A percentile compares a stretch with the other conserved stretches of the same genome.
These are phyloP conservation scores for Diplodus puntazzo DNA, from an alignment of 2,797 vertebrate genomes.

Conservation along the genomic window DNA sequence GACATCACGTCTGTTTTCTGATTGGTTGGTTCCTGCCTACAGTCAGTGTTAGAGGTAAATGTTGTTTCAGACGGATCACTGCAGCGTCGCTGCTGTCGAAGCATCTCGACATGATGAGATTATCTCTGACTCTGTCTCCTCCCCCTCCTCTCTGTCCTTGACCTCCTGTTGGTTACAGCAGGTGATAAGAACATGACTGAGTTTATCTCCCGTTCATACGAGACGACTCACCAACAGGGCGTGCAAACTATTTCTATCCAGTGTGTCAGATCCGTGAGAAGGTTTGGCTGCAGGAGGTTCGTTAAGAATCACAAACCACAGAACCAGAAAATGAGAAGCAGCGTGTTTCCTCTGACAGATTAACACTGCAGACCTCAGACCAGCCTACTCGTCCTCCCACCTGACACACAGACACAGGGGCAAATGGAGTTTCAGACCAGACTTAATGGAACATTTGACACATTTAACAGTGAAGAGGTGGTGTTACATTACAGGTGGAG, in stretches of 20 bases:
- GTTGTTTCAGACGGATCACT: no score
- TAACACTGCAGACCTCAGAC: background rate
- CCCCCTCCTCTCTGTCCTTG: background rate
- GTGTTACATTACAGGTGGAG: background rate
- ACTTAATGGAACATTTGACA: slow-evolving; percentile 22
- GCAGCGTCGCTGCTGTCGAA: no score
- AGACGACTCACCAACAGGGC: background rate
- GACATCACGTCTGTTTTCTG: no score
- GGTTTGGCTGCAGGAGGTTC: background rate
- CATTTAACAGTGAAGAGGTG: background rate
- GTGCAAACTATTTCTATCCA: background rate
- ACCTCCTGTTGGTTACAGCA: slow-evolving; percentile 32
- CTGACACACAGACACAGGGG: slow-evolving; percentile 4
- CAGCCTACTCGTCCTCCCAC: background rate
- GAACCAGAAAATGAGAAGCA: background rate
- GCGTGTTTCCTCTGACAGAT: background rate
- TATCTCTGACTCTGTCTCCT: no score
- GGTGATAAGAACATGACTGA: slow-evolving; percentile 40
- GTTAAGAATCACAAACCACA: background rate
- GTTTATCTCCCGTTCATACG: slow-evolving; percentile 31
- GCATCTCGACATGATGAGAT: no score
- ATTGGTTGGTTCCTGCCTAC: no score
- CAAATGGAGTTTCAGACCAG: background rate
- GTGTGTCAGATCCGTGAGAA: slow-evolving; percentile 1
- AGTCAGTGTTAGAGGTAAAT: no score